These are phyloP conservation scores for Microdon myrmicae DNA, from an alignment of 2,888 invertebrate species.

Conservation along the genomic window DNA sequence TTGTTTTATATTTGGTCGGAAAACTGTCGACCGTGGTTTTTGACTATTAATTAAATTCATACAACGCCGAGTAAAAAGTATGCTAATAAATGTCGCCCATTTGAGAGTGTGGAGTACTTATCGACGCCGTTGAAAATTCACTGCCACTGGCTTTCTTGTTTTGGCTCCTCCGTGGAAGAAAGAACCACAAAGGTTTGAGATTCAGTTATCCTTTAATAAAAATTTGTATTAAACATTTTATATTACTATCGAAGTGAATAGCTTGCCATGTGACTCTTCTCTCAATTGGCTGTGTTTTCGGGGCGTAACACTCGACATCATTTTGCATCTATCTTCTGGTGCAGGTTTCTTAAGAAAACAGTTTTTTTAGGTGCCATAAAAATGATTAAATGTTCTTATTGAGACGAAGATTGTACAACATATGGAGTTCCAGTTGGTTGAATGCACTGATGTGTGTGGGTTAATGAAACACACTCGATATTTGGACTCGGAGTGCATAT, in stretches of 20 bases:
- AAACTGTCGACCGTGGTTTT: no score
- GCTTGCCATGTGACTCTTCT: conserved; percentile 1
- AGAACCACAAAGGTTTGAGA: conserved; percentile 66
- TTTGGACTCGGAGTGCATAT: no score
- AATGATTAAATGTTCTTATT: no score
- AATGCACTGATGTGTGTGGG: no score
- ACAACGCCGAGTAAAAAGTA: conserved; percentile 32
- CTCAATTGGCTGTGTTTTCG: conserved; percentile 19
- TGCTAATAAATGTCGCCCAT: conserved; percentile 49
- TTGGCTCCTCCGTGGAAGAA: conserved; percentile 65
- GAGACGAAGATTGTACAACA: no score
- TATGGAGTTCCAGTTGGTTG: no score
- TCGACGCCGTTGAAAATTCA: conserved; percentile 61
- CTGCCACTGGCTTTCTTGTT: conserved; percentile 66
- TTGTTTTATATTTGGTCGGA: no score
- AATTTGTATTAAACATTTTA: conserved; percentile 6
- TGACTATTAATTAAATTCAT: conserved; percentile 13
- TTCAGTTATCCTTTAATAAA: conserved; percentile 3
- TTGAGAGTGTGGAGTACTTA: conserved; percentile 46
- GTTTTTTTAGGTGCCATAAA: no score
- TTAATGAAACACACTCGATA: no score
- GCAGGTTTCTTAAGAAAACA: no score
- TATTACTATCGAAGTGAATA: no score
- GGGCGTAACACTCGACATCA: conserved; percentile 32
- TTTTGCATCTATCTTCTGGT: no score